phyloP scores from a whole-genome alignment of 2,888 invertebrate genomes.

The Limnephilus lunatus region DNA sequence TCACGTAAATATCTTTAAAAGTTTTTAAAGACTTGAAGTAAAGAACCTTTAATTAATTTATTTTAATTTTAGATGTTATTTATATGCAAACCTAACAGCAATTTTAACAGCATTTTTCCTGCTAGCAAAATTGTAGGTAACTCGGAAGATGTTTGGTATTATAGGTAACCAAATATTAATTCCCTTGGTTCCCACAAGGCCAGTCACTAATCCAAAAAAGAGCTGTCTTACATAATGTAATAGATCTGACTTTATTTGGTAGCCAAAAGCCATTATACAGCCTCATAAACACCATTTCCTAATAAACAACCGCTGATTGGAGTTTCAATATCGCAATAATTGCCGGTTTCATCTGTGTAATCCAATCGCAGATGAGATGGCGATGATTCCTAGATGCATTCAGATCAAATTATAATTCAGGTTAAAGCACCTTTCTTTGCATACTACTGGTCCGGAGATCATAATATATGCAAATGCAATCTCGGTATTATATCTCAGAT shows the following conservation, averaged over 20 bases:
- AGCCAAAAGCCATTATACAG: not conserved
- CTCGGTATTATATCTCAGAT: not conserved
- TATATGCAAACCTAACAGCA: too few species aligned
- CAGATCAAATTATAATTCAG: not conserved
- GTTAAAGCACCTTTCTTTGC: not conserved
- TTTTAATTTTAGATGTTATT: not conserved
- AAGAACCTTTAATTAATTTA: not conserved
- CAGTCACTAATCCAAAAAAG: not conserved
- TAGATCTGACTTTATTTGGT: not conserved
- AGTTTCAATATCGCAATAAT: not conserved
- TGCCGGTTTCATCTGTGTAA: not conserved
- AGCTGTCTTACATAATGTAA: not conserved
- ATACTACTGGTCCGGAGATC: not conserved
- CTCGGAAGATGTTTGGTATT: too few species aligned
- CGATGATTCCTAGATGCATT: not conserved
- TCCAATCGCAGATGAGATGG: not conserved
- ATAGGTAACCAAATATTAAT: not conserved
- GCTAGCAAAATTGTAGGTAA: not conserved
- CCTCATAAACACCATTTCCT: not conserved
- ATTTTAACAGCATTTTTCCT: not conserved
- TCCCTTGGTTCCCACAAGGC: not conserved
- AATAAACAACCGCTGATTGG: not conserved
- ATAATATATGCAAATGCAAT: slow-evolving; percentile 2
- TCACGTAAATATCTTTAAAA: not conserved
- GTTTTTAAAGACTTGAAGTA: not conserved